These are phyloP conservation scores for Euura lappo DNA, from an alignment of 1,140 invertebrate species.

Conservation along the genomic window DNA sequence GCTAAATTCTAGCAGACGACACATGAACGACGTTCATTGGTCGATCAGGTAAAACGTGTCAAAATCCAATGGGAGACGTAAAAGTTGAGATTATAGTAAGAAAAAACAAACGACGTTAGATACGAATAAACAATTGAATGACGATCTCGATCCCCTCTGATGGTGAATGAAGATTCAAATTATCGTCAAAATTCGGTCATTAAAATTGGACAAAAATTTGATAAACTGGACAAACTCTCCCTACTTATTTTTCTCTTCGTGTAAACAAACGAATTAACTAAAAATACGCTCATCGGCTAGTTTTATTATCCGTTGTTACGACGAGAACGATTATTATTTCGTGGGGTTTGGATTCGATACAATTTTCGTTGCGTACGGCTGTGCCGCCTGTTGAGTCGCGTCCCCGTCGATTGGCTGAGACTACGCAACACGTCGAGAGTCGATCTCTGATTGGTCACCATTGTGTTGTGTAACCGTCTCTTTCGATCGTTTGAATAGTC, in stretches of 20 bases:
- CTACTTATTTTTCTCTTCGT: no score
- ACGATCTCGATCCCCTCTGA: no score
- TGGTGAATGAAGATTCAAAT: no score
- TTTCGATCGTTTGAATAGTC: background rate
- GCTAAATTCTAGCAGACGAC: background rate
- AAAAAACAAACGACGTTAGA: no score
- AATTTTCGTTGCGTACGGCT: background rate
- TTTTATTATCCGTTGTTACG: no score
- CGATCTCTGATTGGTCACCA: background rate
- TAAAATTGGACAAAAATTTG: background rate
- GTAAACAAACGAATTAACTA: no score
- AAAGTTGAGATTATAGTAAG: background rate
- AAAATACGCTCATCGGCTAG: no score
- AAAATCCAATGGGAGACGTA: background rate
- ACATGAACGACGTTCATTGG: background rate
- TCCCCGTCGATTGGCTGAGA: background rate
- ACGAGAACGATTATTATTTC: no score
- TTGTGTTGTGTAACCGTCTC: background rate
- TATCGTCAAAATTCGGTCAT: no score
- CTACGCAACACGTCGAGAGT: background rate
- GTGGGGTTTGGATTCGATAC: no score
- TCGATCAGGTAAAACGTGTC: background rate
- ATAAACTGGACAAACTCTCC: no score
- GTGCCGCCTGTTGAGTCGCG: background rate
- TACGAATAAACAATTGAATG: no score